Evolutionary conservation across 2,113 vertebrate species (phyloP), one percentile per base, ranked within the genome.

Genomic region (Solea senegalensis): DNA sequence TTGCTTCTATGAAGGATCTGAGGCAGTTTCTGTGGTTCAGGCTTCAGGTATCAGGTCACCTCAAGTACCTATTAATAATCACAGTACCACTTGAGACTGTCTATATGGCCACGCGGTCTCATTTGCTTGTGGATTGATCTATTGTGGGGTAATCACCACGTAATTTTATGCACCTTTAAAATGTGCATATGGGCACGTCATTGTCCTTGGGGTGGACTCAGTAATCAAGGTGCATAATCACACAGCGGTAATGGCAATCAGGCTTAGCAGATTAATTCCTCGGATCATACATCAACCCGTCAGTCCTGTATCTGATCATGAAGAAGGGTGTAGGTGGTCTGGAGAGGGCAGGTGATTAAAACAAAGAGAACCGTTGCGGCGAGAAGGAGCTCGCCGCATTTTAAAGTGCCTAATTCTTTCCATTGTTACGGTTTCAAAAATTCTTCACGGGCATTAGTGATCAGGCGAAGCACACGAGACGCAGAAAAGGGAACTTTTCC

Each of bases 211-310:
- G 92, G 89, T 90, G 88, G 90, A 86, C 91, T 91, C 83, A 48
- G 90, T 92, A 94, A 94, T 94, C 93, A 94, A 91, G 89, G 85
- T 89, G 92, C 89, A 93, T 94, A 94, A 94, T 94, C 90, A 90
- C 88, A 87, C 84, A 80, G 90, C 86, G 62, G 86, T 92, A 91
- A 93, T 92, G 82, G 92, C 92, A 94, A 94, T 94, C 93, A 94
- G 88, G 87, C 87, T 87, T 78, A 87, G 84, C 87, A 84, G 90
- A 94, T 94, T 93, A 92, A 92, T 92, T 91, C 84, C 76, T 92
- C 80, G 79, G 91, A 92, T 93, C 86, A 86, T 88, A 77, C 78
- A 80, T 78, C 81, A 76, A 85, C 74, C 84, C 64, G 69, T 83
- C 41, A 82, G 91, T 89, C 87, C 90, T 78, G 80, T 93, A 87